These are phyloP conservation scores for Oedothorax gibbosus DNA, from an alignment of 1,140 invertebrate genomes.

Conservation along the genomic window DNA sequence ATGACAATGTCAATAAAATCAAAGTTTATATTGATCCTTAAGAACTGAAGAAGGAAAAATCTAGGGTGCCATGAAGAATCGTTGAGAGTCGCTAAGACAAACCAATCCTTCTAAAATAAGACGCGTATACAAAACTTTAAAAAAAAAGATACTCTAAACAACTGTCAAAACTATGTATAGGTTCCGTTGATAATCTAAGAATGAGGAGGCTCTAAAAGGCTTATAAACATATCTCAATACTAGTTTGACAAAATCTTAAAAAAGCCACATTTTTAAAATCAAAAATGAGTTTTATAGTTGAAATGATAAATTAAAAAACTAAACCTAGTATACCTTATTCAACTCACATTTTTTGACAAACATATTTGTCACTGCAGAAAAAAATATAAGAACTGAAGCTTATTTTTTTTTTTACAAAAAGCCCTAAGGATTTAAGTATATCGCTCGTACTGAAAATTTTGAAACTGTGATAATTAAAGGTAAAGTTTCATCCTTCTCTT, in stretches of 20 bases:
- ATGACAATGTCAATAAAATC: neutral
- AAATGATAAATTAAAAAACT: no score
- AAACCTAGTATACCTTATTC: constrained; percentile 18
- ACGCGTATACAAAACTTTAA: neutral
- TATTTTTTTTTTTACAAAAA: no score
- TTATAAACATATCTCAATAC: constrained; percentile 8
- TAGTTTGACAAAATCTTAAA: neutral
- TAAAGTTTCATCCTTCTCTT: no score
- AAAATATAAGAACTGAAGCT: constrained; percentile 1
- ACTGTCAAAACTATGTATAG: constrained; percentile 37
- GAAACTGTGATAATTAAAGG: no score
- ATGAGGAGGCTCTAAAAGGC: constrained; percentile 1
- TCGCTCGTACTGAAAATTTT: no score
- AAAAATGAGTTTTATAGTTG: constrained; percentile 4
- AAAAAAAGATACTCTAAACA: neutral
- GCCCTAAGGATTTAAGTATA: no score
- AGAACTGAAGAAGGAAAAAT: neutral
- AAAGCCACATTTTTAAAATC: constrained; percentile 21
- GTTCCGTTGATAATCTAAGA: neutral
- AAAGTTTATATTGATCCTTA: neutral
- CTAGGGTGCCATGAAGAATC: neutral
- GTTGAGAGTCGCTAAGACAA: neutral
- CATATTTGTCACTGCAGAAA: neutral
- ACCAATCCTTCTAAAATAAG: neutral
- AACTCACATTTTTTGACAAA: neutral